Evolutionary conservation across 2,797 vertebrate species (phyloP).

Genomic region (Pseudotriccus pelzelni): DNA sequence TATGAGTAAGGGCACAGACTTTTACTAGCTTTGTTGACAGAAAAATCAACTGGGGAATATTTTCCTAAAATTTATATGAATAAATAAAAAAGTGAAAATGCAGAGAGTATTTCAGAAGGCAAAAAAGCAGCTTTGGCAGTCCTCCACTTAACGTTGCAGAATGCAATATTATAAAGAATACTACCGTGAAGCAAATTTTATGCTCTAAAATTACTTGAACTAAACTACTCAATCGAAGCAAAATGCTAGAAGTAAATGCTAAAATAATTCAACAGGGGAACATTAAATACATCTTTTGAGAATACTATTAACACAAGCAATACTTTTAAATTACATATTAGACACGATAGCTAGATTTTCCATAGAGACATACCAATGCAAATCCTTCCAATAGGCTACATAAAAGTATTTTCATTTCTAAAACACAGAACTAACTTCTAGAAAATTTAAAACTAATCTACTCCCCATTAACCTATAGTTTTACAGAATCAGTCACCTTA

Average conservation of each 20-base stretch:
- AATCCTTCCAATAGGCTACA: neutral
- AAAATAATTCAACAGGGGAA: constrained; percentile 16
- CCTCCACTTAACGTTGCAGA: neutral
- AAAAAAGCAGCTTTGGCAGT: neutral
- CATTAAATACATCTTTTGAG: constrained; percentile 27
- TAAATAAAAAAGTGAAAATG: neutral
- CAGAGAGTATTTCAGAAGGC: neutral
- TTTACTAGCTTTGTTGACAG: neutral
- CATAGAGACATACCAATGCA: neutral
- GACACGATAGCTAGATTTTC: neutral
- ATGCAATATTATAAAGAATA: neutral
- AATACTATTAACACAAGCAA: constrained; percentile 9
- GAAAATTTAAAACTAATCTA: neutral
- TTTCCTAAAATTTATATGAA: neutral
- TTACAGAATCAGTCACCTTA: neutral
- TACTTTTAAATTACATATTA: neutral
- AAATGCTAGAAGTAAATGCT: constrained; percentile 7
- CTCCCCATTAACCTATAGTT: neutral
- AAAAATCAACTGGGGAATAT: neutral
- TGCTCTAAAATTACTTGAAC: neutral
- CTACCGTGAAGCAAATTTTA: neutral
- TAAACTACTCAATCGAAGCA: neutral
- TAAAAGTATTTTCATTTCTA: neutral
- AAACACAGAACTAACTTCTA: neutral
- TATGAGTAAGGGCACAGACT: neutral